A percentile compares a stretch with the other conserved stretches of the same genome.
Conservation (phyloP, 2,113 vertebrate species). For the Benitochromis conjunctus region DNA sequence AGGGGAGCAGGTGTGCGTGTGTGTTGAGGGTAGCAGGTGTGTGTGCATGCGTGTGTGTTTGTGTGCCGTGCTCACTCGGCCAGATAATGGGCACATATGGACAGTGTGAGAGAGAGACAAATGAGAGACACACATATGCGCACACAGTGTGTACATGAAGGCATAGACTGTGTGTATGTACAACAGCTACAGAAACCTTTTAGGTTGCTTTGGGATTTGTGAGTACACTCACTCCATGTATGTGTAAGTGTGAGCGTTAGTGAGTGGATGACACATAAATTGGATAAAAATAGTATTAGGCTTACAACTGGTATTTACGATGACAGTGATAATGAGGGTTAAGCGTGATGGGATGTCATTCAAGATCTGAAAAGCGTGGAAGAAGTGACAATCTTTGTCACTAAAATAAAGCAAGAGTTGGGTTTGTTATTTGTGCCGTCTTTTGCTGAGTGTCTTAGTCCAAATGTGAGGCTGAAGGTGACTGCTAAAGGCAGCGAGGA, state of each 20-base stretch:
- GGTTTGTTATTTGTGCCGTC: not conserved
- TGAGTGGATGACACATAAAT: constrained; percentile 25
- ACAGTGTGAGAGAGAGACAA: constrained; percentile 3
- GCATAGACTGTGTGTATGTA: not conserved
- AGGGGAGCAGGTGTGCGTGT: not conserved
- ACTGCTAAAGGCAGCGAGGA: not conserved
- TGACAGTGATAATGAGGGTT: constrained; percentile 27
- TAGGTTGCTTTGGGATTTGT: not conserved
- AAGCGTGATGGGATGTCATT: constrained; percentile 20
- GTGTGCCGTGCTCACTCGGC: constrained; percentile 19
- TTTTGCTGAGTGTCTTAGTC: not conserved
- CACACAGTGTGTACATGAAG: not conserved
- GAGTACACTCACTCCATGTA: not conserved
- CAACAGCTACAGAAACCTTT: not conserved
- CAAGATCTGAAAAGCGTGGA: not conserved
- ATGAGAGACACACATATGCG: constrained; percentile 4
- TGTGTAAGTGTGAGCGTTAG: not conserved
- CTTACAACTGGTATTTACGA: constrained; percentile 23
- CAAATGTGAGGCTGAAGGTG: not conserved
- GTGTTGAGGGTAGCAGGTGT: not conserved
- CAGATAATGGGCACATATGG: constrained; percentile 52
- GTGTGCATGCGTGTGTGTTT: not conserved
- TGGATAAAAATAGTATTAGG: constrained; percentile 37
- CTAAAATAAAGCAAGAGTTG: not conserved
- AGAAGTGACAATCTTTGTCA: not conserved